A percentile compares a stretch with the other conserved stretches of the same genome.
These are phyloP conservation scores for Seira musarum DNA, from an alignment of 2,888 invertebrate genomes.

Conservation along the genomic window DNA sequence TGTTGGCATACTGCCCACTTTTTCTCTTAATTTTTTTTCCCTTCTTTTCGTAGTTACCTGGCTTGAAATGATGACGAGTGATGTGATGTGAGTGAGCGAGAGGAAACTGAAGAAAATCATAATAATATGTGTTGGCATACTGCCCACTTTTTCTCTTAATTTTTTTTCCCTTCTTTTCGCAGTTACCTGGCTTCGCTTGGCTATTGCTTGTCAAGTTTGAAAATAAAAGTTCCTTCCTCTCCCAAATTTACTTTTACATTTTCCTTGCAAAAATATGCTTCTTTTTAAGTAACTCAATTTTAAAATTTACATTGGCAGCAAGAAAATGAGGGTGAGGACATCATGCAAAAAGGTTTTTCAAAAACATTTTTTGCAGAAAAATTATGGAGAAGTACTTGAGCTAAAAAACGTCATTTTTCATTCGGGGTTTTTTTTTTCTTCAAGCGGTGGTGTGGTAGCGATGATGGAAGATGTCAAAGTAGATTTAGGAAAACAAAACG, in stretches of 20 bases:
- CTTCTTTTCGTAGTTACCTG: constrained; percentile 4
- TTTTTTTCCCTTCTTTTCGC: constrained; percentile 10
- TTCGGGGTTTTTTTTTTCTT: neutral
- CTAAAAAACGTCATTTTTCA: neutral
- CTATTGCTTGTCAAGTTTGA: constrained; percentile 8
- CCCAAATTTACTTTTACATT: neutral
- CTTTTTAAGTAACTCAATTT: no score
- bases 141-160: constrained; percentile 42
- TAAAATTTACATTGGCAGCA: neutral
- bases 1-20: constrained; percentile 52
- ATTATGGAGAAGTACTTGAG: neutral
- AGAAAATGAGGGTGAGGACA: neutral
- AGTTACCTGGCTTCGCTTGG: neutral
- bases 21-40: constrained; percentile 7
- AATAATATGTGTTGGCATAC: constrained; percentile 40
- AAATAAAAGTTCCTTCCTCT: constrained; percentile 3
- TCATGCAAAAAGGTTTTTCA: neutral
- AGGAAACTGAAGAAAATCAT: no score
- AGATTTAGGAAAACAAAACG: neutral
- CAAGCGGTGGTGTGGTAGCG: neutral
- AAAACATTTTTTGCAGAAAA: neutral
- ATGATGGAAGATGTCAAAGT: neutral
- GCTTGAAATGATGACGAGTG: no score
- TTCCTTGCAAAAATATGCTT: constrained; percentile 5
- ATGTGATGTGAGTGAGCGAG: no score